phyloP scores from a whole-genome alignment of 2,113 vertebrate genomes.

The Brachyhypopomus gauderio region DNA sequence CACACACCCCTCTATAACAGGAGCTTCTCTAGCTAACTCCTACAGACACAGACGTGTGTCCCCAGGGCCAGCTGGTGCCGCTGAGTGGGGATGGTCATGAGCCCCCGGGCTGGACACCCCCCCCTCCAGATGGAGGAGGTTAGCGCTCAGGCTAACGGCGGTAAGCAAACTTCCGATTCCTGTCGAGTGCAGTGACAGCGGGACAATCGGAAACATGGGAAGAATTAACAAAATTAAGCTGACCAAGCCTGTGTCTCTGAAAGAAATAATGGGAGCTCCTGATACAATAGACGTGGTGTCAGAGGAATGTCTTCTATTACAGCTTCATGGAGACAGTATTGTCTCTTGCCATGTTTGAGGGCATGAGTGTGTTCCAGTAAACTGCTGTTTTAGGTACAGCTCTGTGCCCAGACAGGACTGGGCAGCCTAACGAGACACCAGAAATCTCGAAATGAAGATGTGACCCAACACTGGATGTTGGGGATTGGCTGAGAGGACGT shows the following conservation, averaged over 20 bases:
- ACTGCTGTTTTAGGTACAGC: neutral
- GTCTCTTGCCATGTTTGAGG: neutral
- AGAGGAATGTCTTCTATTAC: neutral
- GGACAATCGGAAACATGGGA: slow-evolving; percentile 39
- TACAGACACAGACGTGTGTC: neutral
- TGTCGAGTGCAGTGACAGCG: slow-evolving; percentile 81
- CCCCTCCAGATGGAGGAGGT: slow-evolving; percentile 91
- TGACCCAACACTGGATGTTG: slow-evolving; percentile 39
- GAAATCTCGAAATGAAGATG: slow-evolving; percentile 24
- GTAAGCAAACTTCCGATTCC: slow-evolving; percentile 85
- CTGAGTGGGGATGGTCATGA: slow-evolving; percentile 54
- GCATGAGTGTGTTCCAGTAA: neutral
- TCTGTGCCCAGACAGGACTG: neutral
- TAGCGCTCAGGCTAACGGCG: slow-evolving; percentile 80
- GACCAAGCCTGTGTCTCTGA: slow-evolving; percentile 80
- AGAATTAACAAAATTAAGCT: slow-evolving; percentile 79
- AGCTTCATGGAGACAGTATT: neutral
- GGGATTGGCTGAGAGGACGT: slow-evolving; percentile 26
- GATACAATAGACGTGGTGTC: slow-evolving; percentile 56
- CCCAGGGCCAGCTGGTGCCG: slow-evolving; percentile 27
- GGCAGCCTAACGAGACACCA: slow-evolving; percentile 10
- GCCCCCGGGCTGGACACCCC: slow-evolving; percentile 86
- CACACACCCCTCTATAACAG: slow-evolving; percentile 35
- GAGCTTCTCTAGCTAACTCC: slow-evolving; percentile 21
- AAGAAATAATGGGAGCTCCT: slow-evolving; percentile 83